These are phyloP conservation scores for Dryas iulia DNA, from an alignment of 1,140 invertebrate genomes.

Conservation along the genomic window DNA sequence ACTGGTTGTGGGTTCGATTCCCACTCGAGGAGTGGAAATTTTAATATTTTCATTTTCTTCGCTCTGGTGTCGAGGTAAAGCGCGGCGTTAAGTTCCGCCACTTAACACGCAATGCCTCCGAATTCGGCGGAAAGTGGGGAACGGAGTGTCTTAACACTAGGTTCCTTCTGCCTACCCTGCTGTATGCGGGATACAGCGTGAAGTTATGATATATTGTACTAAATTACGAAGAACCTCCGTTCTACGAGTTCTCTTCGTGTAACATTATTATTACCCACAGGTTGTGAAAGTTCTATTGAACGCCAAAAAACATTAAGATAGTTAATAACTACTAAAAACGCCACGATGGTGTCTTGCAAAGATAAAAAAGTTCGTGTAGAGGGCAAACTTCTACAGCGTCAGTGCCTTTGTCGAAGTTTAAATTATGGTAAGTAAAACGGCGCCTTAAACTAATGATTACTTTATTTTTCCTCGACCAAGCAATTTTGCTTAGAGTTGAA, in stretches of 20 bases:
- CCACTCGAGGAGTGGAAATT: too few species aligned
- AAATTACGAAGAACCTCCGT: too few species aligned
- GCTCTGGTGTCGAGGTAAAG: too few species aligned
- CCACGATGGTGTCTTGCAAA: background rate
- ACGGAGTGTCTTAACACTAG: too few species aligned
- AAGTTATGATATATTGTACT: too few species aligned
- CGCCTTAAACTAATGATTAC: conserved; percentile 14
- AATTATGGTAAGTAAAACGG: conserved; percentile 25
- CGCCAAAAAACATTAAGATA: conserved; percentile 1
- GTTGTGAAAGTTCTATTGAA: background rate
- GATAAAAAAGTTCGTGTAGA: conserved; percentile 17
- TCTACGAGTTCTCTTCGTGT: background rate
- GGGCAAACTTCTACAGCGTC: conserved; percentile 20
- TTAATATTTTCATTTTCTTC: too few species aligned
- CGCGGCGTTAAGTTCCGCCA: too few species aligned
- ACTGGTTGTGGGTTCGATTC: too few species aligned
- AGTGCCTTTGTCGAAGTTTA: conserved; percentile 26
- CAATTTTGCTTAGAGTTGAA: conserved; percentile 2
- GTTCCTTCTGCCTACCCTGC: too few species aligned
- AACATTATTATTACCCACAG: background rate
- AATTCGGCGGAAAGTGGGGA: too few species aligned
- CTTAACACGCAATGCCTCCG: too few species aligned
- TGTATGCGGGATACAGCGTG: too few species aligned
- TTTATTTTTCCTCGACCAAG: conserved; percentile 3
- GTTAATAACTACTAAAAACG: conserved; percentile 5